Evolutionary conservation across 2,113 vertebrate genomes (phyloP).

Genomic region (Cyprinodon variegatus): DNA sequence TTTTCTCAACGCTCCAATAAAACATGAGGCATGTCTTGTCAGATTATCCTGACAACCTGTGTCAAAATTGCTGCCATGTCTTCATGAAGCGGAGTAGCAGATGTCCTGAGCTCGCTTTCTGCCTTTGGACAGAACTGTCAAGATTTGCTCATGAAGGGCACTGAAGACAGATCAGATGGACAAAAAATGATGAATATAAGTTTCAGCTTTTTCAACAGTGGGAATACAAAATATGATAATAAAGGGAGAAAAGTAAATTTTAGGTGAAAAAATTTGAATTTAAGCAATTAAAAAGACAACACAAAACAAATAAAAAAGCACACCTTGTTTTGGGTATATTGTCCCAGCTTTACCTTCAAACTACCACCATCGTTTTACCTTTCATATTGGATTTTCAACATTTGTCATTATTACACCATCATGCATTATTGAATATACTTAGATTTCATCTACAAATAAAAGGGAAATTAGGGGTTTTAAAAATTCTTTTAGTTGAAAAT

Average conservation of each 20-base stretch:
- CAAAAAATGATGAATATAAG: constrained; percentile 41
- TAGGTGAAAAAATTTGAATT: neutral
- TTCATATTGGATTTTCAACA: neutral
- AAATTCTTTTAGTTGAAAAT: too few species aligned
- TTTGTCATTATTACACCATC: neutral
- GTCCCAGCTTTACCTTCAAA: neutral
- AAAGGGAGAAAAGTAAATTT: constrained; percentile 14
- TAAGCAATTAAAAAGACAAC: neutral
- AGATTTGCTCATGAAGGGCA: constrained; percentile 79
- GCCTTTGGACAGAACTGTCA: constrained; percentile 84
- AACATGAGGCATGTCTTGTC: constrained; percentile 81
- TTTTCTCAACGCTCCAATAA: constrained; percentile 72
- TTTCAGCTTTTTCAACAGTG: constrained; percentile 22
- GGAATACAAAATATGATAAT: constrained; percentile 1
- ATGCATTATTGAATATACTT: too few species aligned
- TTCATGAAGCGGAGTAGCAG: constrained; percentile 70
- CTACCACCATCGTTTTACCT: neutral
- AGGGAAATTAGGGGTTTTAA: too few species aligned
- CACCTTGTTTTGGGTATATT: neutral
- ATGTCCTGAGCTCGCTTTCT: constrained; percentile 74
- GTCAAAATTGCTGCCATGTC: constrained; percentile 76
- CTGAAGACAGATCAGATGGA: constrained; percentile 49
- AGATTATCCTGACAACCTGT: constrained; percentile 76
- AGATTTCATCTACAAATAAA: too few species aligned
- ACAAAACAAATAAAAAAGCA: neutral